Evolutionary conservation across 2,797 vertebrate species (phyloP), one percentile per base, ranked within the genome.

Genomic region (Platalea minor): DNA sequence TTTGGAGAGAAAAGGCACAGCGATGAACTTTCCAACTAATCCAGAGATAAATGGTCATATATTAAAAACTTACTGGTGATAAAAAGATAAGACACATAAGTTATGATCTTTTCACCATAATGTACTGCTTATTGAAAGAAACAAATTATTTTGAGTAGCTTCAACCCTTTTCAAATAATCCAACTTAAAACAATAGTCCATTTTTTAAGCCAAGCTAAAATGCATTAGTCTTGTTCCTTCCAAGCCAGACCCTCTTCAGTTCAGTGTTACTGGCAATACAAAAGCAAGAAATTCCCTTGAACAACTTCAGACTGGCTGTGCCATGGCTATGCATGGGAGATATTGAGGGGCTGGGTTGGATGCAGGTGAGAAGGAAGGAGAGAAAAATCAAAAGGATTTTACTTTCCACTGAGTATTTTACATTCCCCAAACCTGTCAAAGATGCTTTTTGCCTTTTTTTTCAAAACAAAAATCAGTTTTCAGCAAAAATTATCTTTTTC

Each of bases 1-100:
- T 95, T 92, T 94, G 72, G 35, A 89, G 59, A 85, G 45, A 86
- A 88, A 92, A 91, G 43, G 46, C 89, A 76, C 37, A 82, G 67
- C 2, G 3, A 81, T 92, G 91, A 95, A 96, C 93, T 95, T 94
- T 80, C 86, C 85, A 95, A 95, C 80, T 89, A 88, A 86, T 45
- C 41, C 67, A 72, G 83, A 86, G 65, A 93, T 92, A 92, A 92
- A 93, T 60, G 43, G 56, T 12, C 91, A 86, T 75, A 59, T 41
- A 73, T 76, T 79, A 78, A 91, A 91, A 85, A 69, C 29, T 20
- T 76, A 51, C 21, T 59, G 60, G 33, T 86, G 85, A 92, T 94
- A 93, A 91, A 96, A 93, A 84, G 73, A 89, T 75, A 92, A 89
- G n/a, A 76, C 41, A 46, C 26, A 15, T 64, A 81, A 93, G 35